Conservation (phyloP, 2,888 invertebrate genomes). For the Mythimna pallens region DNA sequence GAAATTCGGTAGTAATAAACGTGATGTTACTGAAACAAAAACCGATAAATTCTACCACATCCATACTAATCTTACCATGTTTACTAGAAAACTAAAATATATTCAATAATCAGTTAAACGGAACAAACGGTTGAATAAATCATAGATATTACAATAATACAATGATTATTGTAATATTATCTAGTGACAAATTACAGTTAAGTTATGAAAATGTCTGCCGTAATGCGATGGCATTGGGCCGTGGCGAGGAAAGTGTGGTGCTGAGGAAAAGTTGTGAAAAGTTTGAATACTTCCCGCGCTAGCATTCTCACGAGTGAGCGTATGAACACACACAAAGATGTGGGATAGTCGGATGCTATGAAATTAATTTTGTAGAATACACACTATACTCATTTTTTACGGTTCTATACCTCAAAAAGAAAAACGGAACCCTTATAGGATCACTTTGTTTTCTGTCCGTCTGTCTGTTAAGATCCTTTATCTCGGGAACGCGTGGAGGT, state of each 20-base stretch:
- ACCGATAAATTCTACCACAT: background rate
- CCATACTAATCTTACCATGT: conserved; percentile 1
- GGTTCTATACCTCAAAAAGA: too few relatives aligned
- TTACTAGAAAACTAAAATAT: conserved; percentile 19
- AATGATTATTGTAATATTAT: background rate
- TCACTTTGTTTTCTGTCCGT: too few relatives aligned
- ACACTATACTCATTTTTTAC: too few relatives aligned
- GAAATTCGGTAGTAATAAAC: too few relatives aligned
- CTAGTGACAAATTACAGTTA: conserved; percentile 40
- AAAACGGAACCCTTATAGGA: too few relatives aligned
- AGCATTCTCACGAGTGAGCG: conserved; percentile 67
- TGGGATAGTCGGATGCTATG: conserved; percentile 6
- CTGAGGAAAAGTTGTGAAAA: conserved; percentile 82
- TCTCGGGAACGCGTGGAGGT: too few relatives aligned
- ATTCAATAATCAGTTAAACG: conserved; percentile 21
- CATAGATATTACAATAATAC: conserved; percentile 24
- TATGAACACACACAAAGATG: conserved; percentile 46
- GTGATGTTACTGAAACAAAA: too few relatives aligned
- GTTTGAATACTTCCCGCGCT: conserved; percentile 77
- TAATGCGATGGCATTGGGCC: conserved; percentile 56
- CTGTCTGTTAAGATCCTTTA: too few relatives aligned
- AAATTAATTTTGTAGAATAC: background rate
- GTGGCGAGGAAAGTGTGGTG: conserved; percentile 75
- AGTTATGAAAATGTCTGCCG: conserved; percentile 53
- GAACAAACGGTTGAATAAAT: conserved; percentile 39